A percentile compares a stretch with the other conserved stretches of the same genome.
Conservation (phyloP, 2,113 vertebrate genomes). For the Leptobrachium leishanense region DNA sequence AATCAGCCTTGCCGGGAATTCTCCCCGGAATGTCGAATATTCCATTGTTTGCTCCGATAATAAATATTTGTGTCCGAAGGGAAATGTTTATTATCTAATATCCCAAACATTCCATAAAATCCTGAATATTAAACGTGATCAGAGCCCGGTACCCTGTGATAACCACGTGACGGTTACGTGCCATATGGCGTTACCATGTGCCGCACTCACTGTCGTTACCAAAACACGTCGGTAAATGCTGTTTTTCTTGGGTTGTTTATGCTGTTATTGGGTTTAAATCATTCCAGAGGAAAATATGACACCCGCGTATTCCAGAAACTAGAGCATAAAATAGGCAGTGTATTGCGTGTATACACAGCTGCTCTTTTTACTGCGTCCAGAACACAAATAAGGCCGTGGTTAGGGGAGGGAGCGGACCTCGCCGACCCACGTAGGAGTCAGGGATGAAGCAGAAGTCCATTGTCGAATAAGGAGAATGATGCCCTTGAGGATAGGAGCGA, state of each 20-base stretch:
- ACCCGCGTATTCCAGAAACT: constrained; percentile 50
- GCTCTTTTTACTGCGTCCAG: constrained; percentile 54
- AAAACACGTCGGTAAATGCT: constrained; percentile 18
- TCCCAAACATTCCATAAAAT: not conserved
- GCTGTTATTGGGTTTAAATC: constrained; percentile 26
- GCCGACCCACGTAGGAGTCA: constrained; percentile 51
- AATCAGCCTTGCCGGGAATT: not conserved
- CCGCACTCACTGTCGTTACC: not conserved
- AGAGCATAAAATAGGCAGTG: not conserved
- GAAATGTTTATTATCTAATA: not conserved
- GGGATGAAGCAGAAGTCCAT: constrained; percentile 47
- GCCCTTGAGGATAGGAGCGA: not conserved
- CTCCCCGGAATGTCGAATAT: not conserved
- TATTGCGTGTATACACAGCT: constrained; percentile 46
- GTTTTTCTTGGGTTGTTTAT: constrained; percentile 48
- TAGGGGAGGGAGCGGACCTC: constrained; percentile 48
- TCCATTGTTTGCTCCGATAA: constrained; percentile 1
- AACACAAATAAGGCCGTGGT: constrained; percentile 52
- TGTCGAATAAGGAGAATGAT: not conserved
- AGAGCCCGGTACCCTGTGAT: not conserved
- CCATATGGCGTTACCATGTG: not conserved
- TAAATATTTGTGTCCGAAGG: not conserved
- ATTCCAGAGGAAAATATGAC: constrained; percentile 51
- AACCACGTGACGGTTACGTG: not conserved
- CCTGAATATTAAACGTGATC: not conserved